These are phyloP conservation scores for Limnephilus rhombicus DNA, from an alignment of 2,888 invertebrate genomes.

Conservation along the genomic window DNA sequence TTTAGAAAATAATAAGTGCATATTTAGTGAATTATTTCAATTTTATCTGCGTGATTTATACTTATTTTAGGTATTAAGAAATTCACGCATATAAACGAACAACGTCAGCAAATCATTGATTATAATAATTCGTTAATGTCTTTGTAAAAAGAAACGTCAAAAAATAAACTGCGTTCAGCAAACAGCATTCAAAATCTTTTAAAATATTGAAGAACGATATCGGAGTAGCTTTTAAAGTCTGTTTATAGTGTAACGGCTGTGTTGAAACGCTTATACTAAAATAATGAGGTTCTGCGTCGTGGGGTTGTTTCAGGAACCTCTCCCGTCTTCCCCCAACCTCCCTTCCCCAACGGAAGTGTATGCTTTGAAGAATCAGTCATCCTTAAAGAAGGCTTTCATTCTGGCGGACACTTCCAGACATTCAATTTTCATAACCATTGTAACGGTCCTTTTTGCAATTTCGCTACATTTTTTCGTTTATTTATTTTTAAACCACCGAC, in stretches of 20 bases:
- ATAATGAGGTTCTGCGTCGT: slow-evolving; percentile 52
- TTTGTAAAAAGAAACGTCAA: neutral
- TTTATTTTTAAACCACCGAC: neutral
- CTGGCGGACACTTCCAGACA: slow-evolving; percentile 46
- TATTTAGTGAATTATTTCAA: too few species aligned
- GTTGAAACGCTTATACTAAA: slow-evolving; percentile 32
- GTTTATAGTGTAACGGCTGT: neutral
- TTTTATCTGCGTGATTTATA: too few species aligned
- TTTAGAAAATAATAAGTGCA: too few species aligned
- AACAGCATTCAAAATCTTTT: neutral
- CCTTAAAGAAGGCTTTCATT: slow-evolving; percentile 53
- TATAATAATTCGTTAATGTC: neutral
- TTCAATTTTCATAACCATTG: slow-evolving; percentile 54
- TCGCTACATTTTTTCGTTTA: slow-evolving; percentile 20
- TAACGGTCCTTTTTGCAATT: slow-evolving; percentile 21
- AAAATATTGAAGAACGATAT: neutral
- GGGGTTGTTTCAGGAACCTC: slow-evolving; percentile 38
- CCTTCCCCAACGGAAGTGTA: slow-evolving; percentile 13
- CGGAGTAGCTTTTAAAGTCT: neutral
- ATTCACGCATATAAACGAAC: neutral
- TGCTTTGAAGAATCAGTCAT: slow-evolving; percentile 50
- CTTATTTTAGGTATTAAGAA: neutral
- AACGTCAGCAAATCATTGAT: neutral
- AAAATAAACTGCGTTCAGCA: neutral
- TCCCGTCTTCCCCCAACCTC: neutral